phyloP scores from a whole-genome alignment of 2,113 vertebrate genomes.

The Zosterops japonicus region DNA sequence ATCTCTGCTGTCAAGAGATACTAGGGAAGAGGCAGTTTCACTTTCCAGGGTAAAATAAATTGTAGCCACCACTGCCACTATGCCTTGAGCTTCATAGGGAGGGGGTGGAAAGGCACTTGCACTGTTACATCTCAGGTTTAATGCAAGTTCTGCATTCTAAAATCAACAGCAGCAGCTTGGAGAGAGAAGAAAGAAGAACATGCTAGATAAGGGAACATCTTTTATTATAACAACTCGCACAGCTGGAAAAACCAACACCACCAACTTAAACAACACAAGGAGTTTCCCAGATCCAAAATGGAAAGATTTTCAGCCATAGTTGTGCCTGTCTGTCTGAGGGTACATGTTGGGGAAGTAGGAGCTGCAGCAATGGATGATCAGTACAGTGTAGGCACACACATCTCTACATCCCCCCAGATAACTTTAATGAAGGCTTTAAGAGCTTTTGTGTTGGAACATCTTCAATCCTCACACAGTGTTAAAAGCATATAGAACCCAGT shows the following conservation, averaged over 20 bases:
- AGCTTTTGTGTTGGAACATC: not conserved
- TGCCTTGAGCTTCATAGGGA: not conserved
- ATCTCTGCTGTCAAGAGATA: not conserved
- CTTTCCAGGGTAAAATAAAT: not conserved
- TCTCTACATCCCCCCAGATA: not conserved
- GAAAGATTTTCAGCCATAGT: not conserved
- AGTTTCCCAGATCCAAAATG: not conserved
- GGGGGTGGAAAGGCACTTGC: not conserved
- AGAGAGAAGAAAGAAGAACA: not conserved
- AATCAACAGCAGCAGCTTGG: not conserved
- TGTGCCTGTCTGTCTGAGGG: not conserved
- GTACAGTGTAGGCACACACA: not conserved
- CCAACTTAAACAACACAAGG: not conserved
- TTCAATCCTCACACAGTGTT: not conserved
- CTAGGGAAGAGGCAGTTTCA: not conserved
- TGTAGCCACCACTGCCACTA: not conserved
- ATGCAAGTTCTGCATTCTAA: not conserved
- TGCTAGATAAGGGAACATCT: not conserved
- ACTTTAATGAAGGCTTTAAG: not conserved
- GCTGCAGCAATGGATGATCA: not conserved
- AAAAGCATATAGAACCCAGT: not conserved
- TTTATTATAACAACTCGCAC: not conserved
- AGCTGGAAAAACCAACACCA: not conserved
- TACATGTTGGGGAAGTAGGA: rapidly evolving
- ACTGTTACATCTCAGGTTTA: not conserved